Percentiles rank a stretch among this genome's conserved stretches.
Conservation (phyloP, 2,113 vertebrate species). For the Eurystomus gularis region DNA sequence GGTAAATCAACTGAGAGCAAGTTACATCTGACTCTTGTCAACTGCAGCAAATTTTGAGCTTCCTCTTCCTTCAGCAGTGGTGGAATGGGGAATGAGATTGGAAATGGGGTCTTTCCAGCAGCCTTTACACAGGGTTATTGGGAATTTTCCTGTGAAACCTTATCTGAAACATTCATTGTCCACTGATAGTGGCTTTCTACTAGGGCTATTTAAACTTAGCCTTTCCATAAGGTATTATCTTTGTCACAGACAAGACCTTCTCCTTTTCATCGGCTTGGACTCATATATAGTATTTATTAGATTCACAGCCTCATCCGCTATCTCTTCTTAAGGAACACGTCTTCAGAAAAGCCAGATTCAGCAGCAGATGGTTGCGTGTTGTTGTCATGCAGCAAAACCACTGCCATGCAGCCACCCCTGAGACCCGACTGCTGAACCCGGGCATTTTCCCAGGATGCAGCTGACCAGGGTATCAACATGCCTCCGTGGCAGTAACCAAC, state of each 20-base stretch:
- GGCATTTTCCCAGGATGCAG: not conserved
- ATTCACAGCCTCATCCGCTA: not conserved
- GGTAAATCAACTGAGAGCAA: not conserved
- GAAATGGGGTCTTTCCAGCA: not conserved
- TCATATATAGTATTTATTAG: not conserved
- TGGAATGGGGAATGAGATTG: not conserved
- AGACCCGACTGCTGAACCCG: not conserved
- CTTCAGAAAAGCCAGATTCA: not conserved
- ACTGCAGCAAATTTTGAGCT: not conserved
- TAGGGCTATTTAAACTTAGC: not conserved
- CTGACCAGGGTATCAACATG: not conserved
- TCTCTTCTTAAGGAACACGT: not conserved
- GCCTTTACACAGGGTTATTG: not conserved
- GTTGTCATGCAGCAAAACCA: not conserved
- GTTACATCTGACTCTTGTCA: not conserved
- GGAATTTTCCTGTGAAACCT: not conserved
- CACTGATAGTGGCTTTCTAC: not conserved
- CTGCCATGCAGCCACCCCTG: fast-evolving
- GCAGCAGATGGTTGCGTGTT: not conserved
- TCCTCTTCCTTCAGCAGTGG: not conserved
- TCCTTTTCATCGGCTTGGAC: not conserved
- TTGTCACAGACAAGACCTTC: not conserved
- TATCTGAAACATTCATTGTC: not conserved
- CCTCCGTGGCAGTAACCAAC: not conserved
- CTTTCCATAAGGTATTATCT: not conserved